Base-by-base conservation (phyloP, 2,888 invertebrate species). In the Mythimna ferrago region DNA sequence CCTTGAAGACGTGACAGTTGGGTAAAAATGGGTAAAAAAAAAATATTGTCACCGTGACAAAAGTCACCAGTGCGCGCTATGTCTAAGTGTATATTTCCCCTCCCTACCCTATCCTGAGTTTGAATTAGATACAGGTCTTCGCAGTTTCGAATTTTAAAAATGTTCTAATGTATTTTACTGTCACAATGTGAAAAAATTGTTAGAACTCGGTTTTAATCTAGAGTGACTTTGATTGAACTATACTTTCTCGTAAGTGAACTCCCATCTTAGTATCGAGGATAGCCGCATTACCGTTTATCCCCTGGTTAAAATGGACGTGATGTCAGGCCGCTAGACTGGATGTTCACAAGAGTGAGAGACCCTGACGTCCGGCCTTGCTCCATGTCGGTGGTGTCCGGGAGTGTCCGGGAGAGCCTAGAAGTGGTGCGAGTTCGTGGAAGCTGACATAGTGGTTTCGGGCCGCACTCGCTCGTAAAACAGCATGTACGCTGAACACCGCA, bases 401-500 rank as follows among this genome's bases (percentile, higher is more conserved):
- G 62, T 6, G 62, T 51, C 38, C 35, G 44, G 61, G 41, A 3
- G 44, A 44, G 44, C 14, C 62, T 89, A 92, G 81, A 92, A 89
- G 86, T 89, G 89, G 16, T 90, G 87, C 6, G 89, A 71, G 72
- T 81, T 80, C 48, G 86, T 77, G 74, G 85, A 87, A 60, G 78
- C 80, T n/a, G 83, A 38, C 71, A 81, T 76, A 65, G 65, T 44
- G 73, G 75, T 41, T 68, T 82, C 77, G 69, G 81, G 65, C 83
- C 89, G 77, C 54, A 92, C 91, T 63, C 96, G 95, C 92, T 99
- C 99, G 94, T 99, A 99, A 96, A 99, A 99, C 78, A 99, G 96
- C 97, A 99, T 97, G 95, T 99, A 99, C 21, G 99, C 99, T 71
- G 98, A 97, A 87, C 98, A 98, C 83, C 97, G 97, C 26, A 99